A percentile compares a stretch with the other conserved stretches of the same genome.
Conservation (phyloP, 2,113 vertebrate genomes). For the Neodontobutis hainanensis region DNA sequence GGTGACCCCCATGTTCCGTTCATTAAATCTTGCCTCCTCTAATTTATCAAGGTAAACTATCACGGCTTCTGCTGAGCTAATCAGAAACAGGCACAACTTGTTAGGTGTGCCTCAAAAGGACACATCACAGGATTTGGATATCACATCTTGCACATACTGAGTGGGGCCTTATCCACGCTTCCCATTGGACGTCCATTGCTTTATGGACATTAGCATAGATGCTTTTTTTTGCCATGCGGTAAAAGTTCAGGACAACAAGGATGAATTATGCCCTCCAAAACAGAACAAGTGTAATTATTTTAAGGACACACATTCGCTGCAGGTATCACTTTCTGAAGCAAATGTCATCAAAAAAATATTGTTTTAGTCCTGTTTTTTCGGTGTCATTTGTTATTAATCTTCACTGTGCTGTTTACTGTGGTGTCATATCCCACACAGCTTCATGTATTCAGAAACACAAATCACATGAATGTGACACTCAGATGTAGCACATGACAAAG, state of each 20-base stretch:
- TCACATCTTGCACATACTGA: constrained; percentile 62
- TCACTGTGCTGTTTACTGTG: background rate
- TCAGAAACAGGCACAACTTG: constrained; percentile 87
- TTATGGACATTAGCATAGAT: constrained; percentile 48
- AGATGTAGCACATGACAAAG: background rate
- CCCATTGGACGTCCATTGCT: constrained; percentile 52
- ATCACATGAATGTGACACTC: constrained; percentile 2
- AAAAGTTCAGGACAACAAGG: constrained; percentile 71
- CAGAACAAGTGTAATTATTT: constrained; percentile 71
- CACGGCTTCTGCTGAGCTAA: constrained; percentile 93
- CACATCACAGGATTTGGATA: constrained; percentile 73
- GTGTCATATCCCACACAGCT: background rate
- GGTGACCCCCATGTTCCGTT: constrained; percentile 91
- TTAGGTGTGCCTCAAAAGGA: constrained; percentile 89
- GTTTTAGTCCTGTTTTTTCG: constrained; percentile 13
- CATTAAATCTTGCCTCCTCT: constrained; percentile 93
- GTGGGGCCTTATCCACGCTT: constrained; percentile 62
- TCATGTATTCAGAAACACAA: background rate
- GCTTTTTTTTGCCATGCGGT: constrained; percentile 31
- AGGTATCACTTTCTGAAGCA: constrained; percentile 60
- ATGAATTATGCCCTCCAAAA: constrained; percentile 71
- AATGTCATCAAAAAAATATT: constrained; percentile 64
- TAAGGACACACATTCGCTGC: constrained; percentile 65
- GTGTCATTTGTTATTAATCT: constrained; percentile 34
- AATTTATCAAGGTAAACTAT: constrained; percentile 93